A percentile compares a stretch with the other conserved stretches of the same genome.
phyloP scores from a whole-genome alignment of 2,113 vertebrate genomes.

The Hippocampus zosterae region DNA sequence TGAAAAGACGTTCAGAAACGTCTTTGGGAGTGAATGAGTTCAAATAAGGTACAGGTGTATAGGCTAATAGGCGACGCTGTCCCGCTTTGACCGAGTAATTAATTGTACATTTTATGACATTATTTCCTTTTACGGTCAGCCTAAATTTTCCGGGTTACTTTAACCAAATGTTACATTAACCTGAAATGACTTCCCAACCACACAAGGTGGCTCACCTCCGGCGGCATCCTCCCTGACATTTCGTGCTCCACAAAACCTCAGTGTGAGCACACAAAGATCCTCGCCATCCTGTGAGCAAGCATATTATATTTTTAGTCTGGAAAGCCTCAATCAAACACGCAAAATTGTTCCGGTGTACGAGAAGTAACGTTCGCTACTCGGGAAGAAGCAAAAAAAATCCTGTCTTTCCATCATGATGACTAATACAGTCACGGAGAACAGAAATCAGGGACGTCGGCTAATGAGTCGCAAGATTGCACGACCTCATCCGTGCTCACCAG shows the following conservation, averaged over 20 bases:
- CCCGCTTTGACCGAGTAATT: neutral
- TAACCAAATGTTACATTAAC: neutral
- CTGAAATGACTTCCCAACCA: neutral
- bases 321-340: neutral
- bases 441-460: constrained; percentile 50
- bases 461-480: constrained; percentile 35
- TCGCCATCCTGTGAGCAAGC: neutral
- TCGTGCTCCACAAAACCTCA: neutral
- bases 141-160: neutral
- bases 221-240: neutral
- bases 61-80: neutral
- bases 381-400: constrained; percentile 27
- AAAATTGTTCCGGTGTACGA: neutral
- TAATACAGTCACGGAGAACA: constrained; percentile 39
- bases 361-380: neutral
- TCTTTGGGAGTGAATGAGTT: no score
- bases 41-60: no score
- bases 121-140: neutral
- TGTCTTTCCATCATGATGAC: constrained; percentile 23
- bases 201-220: neutral
- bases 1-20: no score
- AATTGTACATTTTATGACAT: neutral
- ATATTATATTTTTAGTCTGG: neutral
- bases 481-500: constrained; percentile 22
- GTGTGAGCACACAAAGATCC: neutral